These are phyloP conservation scores for Lepidiolamprologus cunningtoni DNA, from an alignment of 2,113 vertebrate species.

Conservation along the genomic window DNA sequence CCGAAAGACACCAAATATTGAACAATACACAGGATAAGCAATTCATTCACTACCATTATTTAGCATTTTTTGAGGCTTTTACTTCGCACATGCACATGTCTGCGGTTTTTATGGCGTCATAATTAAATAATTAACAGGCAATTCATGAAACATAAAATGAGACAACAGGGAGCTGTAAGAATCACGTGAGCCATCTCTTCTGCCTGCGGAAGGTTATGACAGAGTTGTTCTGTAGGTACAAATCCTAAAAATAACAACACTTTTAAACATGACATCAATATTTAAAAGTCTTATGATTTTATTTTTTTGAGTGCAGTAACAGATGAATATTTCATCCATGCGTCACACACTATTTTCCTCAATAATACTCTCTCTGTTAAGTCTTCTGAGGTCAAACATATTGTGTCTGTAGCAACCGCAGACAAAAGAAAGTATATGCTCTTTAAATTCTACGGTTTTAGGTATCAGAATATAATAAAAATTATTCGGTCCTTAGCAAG, in stretches of 20 bases:
- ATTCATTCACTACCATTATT: background rate
- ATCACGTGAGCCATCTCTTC: background rate
- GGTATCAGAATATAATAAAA: background rate
- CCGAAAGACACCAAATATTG: background rate
- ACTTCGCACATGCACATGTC: background rate
- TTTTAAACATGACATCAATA: conserved; percentile 25
- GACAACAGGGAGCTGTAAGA: background rate
- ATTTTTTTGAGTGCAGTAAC: conserved; percentile 7
- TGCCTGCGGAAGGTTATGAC: background rate
- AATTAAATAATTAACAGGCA: background rate
- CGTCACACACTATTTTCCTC: background rate
- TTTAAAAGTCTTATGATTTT: conserved; percentile 1
- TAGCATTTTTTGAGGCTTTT: background rate
- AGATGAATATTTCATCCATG: conserved; percentile 37
- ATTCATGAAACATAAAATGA: background rate
- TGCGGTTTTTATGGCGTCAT: background rate
- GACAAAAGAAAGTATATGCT: background rate
- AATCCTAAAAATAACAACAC: conserved; percentile 27
- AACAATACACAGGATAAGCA: background rate
- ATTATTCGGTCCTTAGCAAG: background rate
- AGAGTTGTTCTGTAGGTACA: background rate
- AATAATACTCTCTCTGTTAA: background rate
- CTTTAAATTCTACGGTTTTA: background rate
- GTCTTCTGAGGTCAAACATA: background rate
- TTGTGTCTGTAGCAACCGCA: background rate